Evolutionary conservation across 2,797 vertebrate genomes (phyloP), one percentile per base, ranked within the genome.

Genomic region (Diplodus puntazzo): DNA sequence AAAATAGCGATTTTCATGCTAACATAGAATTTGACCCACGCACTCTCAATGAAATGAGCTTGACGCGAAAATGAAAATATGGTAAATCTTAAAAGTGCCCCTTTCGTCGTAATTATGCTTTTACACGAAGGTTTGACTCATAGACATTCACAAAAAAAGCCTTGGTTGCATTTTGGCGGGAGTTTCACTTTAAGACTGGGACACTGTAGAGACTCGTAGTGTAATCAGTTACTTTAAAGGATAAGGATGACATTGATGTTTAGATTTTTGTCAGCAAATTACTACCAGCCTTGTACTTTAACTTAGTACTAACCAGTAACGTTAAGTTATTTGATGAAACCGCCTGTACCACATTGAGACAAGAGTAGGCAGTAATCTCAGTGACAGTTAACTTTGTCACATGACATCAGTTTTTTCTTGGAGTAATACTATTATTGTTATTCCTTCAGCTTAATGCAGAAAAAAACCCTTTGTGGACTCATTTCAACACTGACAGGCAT

Each of bases 181-280:
- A 25, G 25, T 25, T 25, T 25, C 25, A 25, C 25, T 25, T 25
- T 4, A 30, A 64, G 27, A 62, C 57, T 13, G 46, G 42, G 58
- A 73, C 45, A 14, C 76, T 80, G 69, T 75, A 65, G 68, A 76
- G 67, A 73, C 49, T 61, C 58, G 17, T 59, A 25, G 25, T 55
- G 18, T 34, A 54, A 68, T 60, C 55, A 58, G 45, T 52, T 3
- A 59, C 52, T 63, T 64, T 42, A 48, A 69, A 46, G 30, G 27
- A 53, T 73, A 45, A 70, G 18, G 23, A 48, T 52, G 27, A 25
- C 10, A 20, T 65, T 59, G 58, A 65, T 43, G 23, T 49, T 53
- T 43, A 49, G 1, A 55, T 21, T 65, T 46, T 54, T 62, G 12
- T 63, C 11, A 60, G 25, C 57, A 45, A 43, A 49, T 74, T 53